Evolutionary conservation across 92 coral and sea anemone genomes (phyloP).

Genomic region (Scolanthus callimorphus): DNA sequence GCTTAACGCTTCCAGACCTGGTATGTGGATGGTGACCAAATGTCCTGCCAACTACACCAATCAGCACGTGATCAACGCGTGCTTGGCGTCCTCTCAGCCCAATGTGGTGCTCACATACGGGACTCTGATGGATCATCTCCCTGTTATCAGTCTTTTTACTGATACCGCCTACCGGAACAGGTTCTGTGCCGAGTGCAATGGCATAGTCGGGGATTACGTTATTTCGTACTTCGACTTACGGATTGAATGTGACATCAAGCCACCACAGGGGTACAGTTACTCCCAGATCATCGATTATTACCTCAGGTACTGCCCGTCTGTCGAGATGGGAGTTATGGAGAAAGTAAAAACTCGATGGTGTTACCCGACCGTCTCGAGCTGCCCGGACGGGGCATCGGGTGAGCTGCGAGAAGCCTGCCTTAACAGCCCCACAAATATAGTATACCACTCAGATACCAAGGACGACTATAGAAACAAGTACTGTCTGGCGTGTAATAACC

Average conservation of each 20-base stretch:
- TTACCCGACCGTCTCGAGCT: constrained; percentile 38
- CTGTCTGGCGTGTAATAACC: constrained; percentile 61
- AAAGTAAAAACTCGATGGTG: constrained; percentile 32
- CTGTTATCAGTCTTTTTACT: constrained; percentile 4
- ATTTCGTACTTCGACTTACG: constrained; percentile 20
- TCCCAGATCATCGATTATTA: constrained; percentile 43
- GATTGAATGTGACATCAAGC: constrained; percentile 53
- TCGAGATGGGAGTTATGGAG: constrained; percentile 10
- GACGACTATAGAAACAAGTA: constrained; percentile 45
- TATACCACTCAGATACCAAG: constrained; percentile 1
- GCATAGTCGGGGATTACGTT: not conserved
- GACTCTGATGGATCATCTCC: constrained; percentile 20
- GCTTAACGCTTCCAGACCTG: constrained; percentile 9
- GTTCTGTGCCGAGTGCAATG: constrained; percentile 53
- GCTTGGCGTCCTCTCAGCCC: not conserved
- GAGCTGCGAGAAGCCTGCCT: constrained; percentile 33
- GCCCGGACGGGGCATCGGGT: constrained; percentile 25
- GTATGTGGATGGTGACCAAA: constrained; percentile 52
- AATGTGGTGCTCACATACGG: constrained; percentile 15
- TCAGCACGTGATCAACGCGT: constrained; percentile 3
- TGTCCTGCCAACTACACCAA: constrained; percentile 29
- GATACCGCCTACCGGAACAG: constrained; percentile 31
- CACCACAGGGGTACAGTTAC: constrained; percentile 28
- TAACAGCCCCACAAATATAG: constrained; percentile 32
- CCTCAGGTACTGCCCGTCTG: constrained; percentile 48